Conservation (phyloP, 1,140 invertebrate species). For the Chionoecetes opilio region DNA sequence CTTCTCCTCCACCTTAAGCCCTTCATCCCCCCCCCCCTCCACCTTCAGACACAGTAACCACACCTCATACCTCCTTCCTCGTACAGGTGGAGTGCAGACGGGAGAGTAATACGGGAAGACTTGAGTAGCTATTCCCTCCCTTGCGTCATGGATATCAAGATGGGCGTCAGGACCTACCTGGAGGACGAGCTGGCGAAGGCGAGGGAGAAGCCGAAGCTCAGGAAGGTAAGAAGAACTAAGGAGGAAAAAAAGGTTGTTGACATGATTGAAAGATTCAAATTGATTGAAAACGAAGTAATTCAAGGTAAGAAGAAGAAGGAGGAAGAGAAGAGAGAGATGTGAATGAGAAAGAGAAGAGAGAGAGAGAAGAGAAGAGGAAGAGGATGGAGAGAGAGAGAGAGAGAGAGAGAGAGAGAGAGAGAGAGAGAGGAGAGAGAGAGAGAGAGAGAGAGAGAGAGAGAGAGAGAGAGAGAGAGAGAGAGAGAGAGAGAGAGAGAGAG, state of each 20-base stretch:
- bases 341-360: background rate
- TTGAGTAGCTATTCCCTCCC: slow-evolving; percentile 95
- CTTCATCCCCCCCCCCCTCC: too few relatives aligned
- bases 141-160: slow-evolving; percentile 98
- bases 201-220: slow-evolving; percentile 96
- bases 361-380: background rate
- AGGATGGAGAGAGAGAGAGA: background rate
- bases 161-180: slow-evolving; percentile 96
- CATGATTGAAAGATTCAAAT: background rate
- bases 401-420: background rate
- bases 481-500: background rate
- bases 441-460: background rate
- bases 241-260: background rate
- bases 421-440: background rate
- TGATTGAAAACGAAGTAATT: background rate
- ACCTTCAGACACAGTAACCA: too few relatives aligned
- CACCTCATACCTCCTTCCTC: background rate
- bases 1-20: background rate
- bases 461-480: background rate
- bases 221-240: slow-evolving; percentile 87
- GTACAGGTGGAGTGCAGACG: slow-evolving; percentile 78
- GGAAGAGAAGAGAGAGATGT: slow-evolving; percentile 12
- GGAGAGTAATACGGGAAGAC: slow-evolving; percentile 88
- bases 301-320: background rate
- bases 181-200: slow-evolving; percentile 97